phyloP scores from a whole-genome alignment of 64 coral and sea anemone genomes.

The Stichodactyla helianthus region DNA sequence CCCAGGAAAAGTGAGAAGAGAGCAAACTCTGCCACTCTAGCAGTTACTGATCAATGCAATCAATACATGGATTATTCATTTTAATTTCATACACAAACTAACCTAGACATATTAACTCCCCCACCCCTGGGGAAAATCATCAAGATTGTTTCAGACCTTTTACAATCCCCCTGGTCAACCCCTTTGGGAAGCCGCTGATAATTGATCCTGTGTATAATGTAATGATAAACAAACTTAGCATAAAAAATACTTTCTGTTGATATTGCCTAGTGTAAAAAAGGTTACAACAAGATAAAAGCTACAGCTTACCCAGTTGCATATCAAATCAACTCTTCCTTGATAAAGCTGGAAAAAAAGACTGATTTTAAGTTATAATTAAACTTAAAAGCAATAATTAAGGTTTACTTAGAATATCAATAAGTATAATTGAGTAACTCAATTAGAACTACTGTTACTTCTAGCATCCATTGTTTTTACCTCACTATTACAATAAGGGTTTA shows the following conservation, averaged over 20 bases:
- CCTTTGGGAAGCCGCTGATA: too few species aligned
- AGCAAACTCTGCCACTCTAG: too few species aligned
- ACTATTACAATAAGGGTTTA: constrained; percentile 43
- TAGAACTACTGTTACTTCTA: not conserved
- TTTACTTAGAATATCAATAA: not conserved
- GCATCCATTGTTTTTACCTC: constrained; percentile 37
- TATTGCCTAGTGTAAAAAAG: not conserved
- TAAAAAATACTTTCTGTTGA: not conserved
- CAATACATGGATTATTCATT: too few species aligned
- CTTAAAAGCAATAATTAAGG: constrained; percentile 9
- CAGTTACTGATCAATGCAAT: too few species aligned
- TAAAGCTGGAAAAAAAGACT: constrained; percentile 38
- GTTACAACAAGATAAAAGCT: not conserved
- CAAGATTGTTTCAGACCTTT: too few species aligned
- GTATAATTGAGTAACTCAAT: too few species aligned
- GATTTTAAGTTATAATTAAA: not conserved
- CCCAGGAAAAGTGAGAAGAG: too few species aligned
- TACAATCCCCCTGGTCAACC: too few species aligned
- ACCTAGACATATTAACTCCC: too few species aligned
- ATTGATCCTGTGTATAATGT: not conserved
- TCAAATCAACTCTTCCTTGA: constrained; percentile 42
- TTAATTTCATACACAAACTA: too few species aligned
- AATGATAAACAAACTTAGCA: not conserved
- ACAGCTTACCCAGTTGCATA: constrained; percentile 56
- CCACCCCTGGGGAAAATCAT: too few species aligned